Evolutionary conservation across 2,888 invertebrate species (phyloP).

Genomic region (Lepidochitona cinerea): DNA sequence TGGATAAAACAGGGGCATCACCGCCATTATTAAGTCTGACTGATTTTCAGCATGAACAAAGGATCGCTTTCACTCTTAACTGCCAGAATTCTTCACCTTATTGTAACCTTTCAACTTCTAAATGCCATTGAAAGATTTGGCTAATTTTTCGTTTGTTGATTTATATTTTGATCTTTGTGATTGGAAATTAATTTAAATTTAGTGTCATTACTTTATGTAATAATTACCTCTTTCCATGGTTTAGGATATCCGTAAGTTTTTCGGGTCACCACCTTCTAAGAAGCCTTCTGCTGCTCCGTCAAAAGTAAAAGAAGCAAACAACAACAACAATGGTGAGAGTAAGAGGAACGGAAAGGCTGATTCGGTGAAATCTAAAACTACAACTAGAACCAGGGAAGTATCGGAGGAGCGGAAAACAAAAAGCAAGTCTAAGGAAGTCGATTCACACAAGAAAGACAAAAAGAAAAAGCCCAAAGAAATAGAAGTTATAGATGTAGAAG

Average conservation of each 20-base stretch:
- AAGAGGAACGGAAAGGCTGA: neutral
- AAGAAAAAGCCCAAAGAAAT: neutral
- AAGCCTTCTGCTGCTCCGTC: neutral
- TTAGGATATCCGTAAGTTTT: constrained; percentile 11
- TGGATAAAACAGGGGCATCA: too few relatives aligned
- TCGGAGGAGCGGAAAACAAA: neutral
- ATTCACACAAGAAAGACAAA: neutral
- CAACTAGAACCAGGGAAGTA: neutral
- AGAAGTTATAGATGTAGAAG: neutral
- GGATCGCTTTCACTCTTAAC: too few relatives aligned
- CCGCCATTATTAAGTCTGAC: too few relatives aligned
- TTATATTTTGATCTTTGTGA: too few relatives aligned
- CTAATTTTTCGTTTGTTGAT: too few relatives aligned
- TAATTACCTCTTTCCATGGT: neutral
- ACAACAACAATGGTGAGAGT: neutral
- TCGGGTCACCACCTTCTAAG: constrained; percentile 1
- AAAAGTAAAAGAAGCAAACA: neutral
- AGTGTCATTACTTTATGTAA: too few relatives aligned
- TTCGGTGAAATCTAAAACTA: neutral
- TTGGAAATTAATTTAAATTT: too few relatives aligned
- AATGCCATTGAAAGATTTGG: too few relatives aligned
- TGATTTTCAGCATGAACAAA: too few relatives aligned
- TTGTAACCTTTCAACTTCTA: too few relatives aligned
- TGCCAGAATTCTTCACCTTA: too few relatives aligned
- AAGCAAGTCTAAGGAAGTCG: neutral